phyloP scores from a whole-genome alignment of 2,797 vertebrate species.

The Hemibagrus guttatus region DNA sequence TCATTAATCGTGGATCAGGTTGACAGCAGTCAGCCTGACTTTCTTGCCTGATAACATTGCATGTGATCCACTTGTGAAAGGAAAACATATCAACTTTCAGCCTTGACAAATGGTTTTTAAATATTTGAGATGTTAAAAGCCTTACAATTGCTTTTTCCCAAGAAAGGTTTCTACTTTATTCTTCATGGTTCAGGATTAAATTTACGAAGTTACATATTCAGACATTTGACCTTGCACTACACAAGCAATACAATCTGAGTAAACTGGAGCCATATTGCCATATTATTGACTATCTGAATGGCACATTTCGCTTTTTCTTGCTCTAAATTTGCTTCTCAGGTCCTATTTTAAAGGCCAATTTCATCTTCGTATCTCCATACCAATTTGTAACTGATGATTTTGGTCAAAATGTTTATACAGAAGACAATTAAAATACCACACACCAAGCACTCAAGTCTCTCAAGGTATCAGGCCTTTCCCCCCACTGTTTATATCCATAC shows the following conservation, averaged over 20 bases:
- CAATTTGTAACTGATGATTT: conserved; percentile 57
- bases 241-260: neutral
- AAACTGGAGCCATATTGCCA: conserved; percentile 40
- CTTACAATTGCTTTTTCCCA: neutral
- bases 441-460: conserved; percentile 43
- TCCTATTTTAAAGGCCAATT: conserved; percentile 31
- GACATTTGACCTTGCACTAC: neutral
- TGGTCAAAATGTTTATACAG: conserved; percentile 56
- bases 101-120: conserved; percentile 16
- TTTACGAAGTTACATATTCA: neutral
- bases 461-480: conserved; percentile 43
- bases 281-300: conserved; percentile 61
- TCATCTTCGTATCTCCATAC: conserved; percentile 59
- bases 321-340: conserved; percentile 54
- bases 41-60: neutral
- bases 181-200: conserved; percentile 49
- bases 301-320: conserved; percentile 63
- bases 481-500: conserved; percentile 45
- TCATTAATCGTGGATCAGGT: neutral
- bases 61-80: neutral
- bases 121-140: conserved; percentile 11
- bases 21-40: neutral
- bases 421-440: conserved; percentile 56
- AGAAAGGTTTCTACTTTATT: conserved; percentile 59
- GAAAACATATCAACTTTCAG: conserved; percentile 16